phyloP scores from a whole-genome alignment of 2,113 vertebrate species.

The Microcebus jonahi region DNA sequence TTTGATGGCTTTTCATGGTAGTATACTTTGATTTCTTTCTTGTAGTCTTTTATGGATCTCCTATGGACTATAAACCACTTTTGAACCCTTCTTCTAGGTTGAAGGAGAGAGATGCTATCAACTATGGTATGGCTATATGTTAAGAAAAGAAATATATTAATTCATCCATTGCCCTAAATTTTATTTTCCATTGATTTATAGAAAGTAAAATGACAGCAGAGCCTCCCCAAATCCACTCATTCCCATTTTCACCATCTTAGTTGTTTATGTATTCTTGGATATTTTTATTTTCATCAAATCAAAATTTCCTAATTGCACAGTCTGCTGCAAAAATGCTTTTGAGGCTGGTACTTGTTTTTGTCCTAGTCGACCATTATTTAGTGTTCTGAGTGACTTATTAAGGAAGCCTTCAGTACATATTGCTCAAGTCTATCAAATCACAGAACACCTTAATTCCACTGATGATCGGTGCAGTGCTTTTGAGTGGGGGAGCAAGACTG shows the following conservation, averaged over 20 bases:
- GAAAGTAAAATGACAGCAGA: not conserved
- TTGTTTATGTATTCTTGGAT: not conserved
- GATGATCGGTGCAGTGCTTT: not conserved
- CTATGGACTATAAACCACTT: not conserved
- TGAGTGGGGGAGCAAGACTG: not conserved
- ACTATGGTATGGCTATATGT: not conserved
- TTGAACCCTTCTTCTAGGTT: not conserved
- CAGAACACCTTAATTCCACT: not conserved
- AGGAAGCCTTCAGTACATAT: not conserved
- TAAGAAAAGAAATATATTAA: conserved; percentile 1
- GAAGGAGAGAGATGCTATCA: not conserved
- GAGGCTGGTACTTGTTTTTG: not conserved
- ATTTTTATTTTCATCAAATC: not conserved
- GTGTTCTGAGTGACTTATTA: not conserved
- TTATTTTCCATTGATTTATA: not conserved
- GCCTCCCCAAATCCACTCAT: not conserved
- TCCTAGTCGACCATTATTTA: not conserved
- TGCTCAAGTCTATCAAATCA: not conserved
- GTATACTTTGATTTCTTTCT: not conserved
- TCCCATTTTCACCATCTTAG: not conserved
- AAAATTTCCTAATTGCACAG: not conserved
- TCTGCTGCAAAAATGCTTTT: not conserved
- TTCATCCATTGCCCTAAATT: not conserved
- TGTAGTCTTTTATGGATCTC: not conserved
- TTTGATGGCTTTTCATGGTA: not conserved